A percentile compares a stretch with the other conserved stretches of the same genome.
These are phyloP conservation scores for Diglossa cyanea DNA, from an alignment of 2,797 vertebrate species.

Conservation along the genomic window DNA sequence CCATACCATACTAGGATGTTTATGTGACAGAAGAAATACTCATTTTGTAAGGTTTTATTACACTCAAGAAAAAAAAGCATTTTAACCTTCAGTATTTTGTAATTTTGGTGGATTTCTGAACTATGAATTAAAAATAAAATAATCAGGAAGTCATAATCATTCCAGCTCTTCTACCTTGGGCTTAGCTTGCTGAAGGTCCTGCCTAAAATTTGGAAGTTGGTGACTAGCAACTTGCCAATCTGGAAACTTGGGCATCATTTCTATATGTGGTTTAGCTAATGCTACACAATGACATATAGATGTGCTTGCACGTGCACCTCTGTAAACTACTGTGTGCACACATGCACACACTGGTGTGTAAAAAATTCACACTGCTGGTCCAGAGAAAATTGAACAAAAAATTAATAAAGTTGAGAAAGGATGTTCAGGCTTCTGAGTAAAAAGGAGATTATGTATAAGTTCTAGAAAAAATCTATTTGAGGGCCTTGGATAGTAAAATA, in stretches of 20 bases:
- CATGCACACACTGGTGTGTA: background rate
- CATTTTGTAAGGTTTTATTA: background rate
- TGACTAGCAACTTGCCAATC: background rate
- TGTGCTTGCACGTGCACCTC: background rate
- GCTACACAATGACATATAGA: rapidly evolving
- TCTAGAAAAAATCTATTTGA: background rate
- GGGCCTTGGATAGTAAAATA: background rate
- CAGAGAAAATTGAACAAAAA: background rate
- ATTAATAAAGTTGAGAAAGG: background rate
- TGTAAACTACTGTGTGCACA: background rate
- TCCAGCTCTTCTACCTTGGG: background rate
- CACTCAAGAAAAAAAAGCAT: rapidly evolving
- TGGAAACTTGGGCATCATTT: background rate
- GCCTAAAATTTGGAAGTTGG: background rate
- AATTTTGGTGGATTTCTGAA: background rate
- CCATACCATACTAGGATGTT: background rate
- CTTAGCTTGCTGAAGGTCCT: background rate
- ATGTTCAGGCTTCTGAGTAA: background rate
- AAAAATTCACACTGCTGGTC: background rate
- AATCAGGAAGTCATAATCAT: background rate
- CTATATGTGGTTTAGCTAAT: background rate
- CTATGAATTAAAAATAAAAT: background rate
- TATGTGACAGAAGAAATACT: background rate
- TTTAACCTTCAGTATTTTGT: background rate
- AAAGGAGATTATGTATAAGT: background rate